Conservation (phyloP, 2,113 vertebrate genomes). For the Drymodes brunneopygia region DNA sequence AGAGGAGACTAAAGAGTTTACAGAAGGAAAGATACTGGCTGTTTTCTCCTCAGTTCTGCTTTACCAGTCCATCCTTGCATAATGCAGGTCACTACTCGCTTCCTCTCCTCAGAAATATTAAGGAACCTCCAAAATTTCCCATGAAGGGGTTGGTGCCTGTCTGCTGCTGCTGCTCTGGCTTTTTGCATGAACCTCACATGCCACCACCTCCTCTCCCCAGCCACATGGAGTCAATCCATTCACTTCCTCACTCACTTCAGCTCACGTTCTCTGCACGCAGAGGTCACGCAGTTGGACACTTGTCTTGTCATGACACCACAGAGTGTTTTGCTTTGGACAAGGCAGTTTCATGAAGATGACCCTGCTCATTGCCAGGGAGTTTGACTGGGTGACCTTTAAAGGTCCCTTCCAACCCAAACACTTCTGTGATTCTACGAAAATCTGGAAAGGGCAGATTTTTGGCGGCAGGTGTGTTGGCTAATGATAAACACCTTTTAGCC, state of each 20-base stretch:
- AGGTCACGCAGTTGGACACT: accelerated
- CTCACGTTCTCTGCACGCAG: accelerated
- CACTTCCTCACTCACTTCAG: background rate
- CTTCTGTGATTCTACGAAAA: background rate
- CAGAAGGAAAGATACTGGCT: background rate
- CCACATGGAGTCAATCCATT: background rate
- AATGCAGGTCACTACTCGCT: background rate
- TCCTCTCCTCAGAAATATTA: background rate
- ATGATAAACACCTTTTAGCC: background rate
- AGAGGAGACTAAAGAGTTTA: background rate
- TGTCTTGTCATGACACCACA: accelerated
- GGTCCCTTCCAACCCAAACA: background rate
- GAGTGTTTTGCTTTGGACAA: background rate
- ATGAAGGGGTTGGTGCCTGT: accelerated
- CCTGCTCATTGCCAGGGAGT: background rate
- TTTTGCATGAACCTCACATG: accelerated
- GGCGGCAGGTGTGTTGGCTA: accelerated
- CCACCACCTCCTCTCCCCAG: background rate
- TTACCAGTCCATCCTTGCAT: background rate
- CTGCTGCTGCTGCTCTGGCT: background rate
- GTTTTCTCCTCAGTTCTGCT: background rate
- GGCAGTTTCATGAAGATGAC: background rate
- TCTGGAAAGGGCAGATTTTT: background rate
- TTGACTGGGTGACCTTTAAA: background rate
- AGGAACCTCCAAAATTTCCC: background rate